These are phyloP conservation scores for Eupithecia pulchellata DNA, from an alignment of 2,888 invertebrate species.

Conservation along the genomic window DNA sequence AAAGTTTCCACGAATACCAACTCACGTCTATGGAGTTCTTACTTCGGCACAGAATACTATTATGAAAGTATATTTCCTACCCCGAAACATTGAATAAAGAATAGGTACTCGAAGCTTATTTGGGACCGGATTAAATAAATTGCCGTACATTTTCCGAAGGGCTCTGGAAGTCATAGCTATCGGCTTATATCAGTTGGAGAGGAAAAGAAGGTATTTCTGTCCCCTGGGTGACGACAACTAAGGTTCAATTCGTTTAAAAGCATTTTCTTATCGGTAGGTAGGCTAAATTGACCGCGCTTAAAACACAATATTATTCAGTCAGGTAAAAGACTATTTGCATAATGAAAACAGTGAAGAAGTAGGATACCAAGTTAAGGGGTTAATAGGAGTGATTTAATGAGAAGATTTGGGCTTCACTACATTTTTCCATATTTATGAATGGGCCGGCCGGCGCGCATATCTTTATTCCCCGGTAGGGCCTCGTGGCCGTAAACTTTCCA, in stretches of 20 bases:
- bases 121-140: conserved; percentile 38
- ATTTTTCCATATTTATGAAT: conserved; percentile 62
- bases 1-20: conserved; percentile 61
- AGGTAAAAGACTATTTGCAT: conserved; percentile 10
- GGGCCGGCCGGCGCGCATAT: conserved; percentile 61
- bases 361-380: conserved; percentile 36
- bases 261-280: conserved; percentile 19
- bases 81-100: conserved; percentile 43
- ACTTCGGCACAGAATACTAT: conserved; percentile 45
- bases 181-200: conserved; percentile 32
- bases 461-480: conserved; percentile 71
- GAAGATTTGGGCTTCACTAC: conserved; percentile 47
- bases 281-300: conserved; percentile 16
- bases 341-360: conserved; percentile 19
- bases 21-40: conserved; percentile 52
- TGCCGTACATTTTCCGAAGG: conserved; percentile 33
- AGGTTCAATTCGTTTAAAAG: conserved; percentile 24
- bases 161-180: conserved; percentile 27
- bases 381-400: conserved; percentile 48
- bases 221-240: conserved; percentile 8
- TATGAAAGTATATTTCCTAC: conserved; percentile 47
- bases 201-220: conserved; percentile 30
- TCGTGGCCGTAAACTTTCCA: conserved; percentile 70
- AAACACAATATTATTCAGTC: conserved; percentile 15
- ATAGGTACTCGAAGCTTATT: conserved; percentile 26